Base-by-base conservation (phyloP, 2,888 invertebrate species). In the Caenorhabditis sp. region DNA sequence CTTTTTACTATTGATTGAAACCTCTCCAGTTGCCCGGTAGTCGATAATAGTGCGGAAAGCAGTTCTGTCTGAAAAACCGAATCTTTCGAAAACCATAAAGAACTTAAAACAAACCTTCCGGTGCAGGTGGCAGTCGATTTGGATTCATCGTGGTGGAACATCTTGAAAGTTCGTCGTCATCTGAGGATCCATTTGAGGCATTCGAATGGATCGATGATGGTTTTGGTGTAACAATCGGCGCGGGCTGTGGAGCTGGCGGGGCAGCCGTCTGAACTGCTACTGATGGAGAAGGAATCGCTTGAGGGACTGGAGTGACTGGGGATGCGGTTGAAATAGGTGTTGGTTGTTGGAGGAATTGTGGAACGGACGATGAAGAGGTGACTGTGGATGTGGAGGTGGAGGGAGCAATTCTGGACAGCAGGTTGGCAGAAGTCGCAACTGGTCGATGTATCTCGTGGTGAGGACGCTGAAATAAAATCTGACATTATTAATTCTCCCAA, bases 231-330 rank as follows among this genome's bases (percentile, higher is more conserved):
- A 38, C 19, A 12, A 12, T 16, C 24, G 54, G 41, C 16, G 26
- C 6, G 0, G 54, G 4, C 35, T 54, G 63, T 19, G 54, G 35
- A 54, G 31, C 35, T 10, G 72, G 61, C 14, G 72, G 35, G 7
- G 51, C 73, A 14, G 51, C 73, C 12, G 73, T 73, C 24, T 74
- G 74, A 8, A 74, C 54, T 2, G 63, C 74, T 10, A 74, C 74
- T 0, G 63, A 64, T 16, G 74, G 74, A 28, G 74, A 74, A 0
- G 51, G 51, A 22, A 51, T 49, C 2, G 64, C n/a, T 12, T 58
- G 70, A 31, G 70, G 7, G 0, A 28, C 12, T 19, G 72, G 16
- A 22, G 61, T 19, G 0, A 44, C 10, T 28, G 49, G 47, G n/a
- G 10, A 22, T 28, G 24, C 24, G 0, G n/a, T 49, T 4, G 51